phyloP scores from a whole-genome alignment of 1,140 invertebrate species.

The Elysia chlorotica region DNA sequence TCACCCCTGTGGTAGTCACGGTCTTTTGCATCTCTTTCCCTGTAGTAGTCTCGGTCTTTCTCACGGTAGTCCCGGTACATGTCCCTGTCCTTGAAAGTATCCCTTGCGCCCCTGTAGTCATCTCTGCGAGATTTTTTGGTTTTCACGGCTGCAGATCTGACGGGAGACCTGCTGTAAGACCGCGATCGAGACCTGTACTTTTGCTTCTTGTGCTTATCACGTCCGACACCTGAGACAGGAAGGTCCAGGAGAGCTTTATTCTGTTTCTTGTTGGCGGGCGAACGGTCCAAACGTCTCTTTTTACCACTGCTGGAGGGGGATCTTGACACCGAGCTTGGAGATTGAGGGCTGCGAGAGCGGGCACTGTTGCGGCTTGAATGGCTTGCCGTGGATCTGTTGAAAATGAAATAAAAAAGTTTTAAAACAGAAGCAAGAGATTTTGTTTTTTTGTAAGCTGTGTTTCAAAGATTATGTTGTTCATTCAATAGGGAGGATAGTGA shows the following conservation, averaged over 20 bases:
- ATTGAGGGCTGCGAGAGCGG: conserved; percentile 33
- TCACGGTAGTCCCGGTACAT: conserved; percentile 26
- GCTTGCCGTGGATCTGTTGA: conserved; percentile 25
- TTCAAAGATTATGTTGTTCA: no score
- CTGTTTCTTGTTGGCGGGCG: conserved; percentile 1
- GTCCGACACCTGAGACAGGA: no score
- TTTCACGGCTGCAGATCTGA: conserved; percentile 5
- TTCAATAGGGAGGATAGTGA: no score
- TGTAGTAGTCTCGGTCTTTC: conserved; percentile 35
- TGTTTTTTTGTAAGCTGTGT: no score
- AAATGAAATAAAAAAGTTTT: not conserved
- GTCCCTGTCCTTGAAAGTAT: conserved; percentile 4
- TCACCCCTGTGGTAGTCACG: conserved; percentile 43
- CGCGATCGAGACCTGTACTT: conserved; percentile 19
- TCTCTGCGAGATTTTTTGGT: conserved; percentile 14
- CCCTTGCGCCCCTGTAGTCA: not conserved
- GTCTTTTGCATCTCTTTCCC: conserved; percentile 25
- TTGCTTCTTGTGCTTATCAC: conserved; percentile 22
- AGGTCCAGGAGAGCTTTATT: no score
- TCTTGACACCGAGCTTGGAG: conserved; percentile 32
- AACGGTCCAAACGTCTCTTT: conserved; percentile 28
- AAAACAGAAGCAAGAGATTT: no score
- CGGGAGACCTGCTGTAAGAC: conserved; percentile 15
- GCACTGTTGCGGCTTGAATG: conserved; percentile 27
- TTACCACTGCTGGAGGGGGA: no score